phyloP scores from a whole-genome alignment of 30 jellyfish, hydroid and myxozoan genomes.

The Turritopsis dohrnii region DNA sequence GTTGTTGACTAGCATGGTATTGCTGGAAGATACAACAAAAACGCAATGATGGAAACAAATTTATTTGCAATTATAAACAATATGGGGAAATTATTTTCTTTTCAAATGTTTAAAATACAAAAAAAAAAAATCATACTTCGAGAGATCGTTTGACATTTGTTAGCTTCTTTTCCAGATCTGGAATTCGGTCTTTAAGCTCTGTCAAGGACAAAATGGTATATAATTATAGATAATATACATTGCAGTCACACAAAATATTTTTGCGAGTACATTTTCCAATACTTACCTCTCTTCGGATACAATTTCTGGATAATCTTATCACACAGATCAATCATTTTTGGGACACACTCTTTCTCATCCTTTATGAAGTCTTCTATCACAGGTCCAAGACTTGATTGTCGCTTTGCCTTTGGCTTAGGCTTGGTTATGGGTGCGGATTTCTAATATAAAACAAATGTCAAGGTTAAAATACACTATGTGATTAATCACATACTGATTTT shows the following conservation, averaged over 20 bases:
- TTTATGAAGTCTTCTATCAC: neutral
- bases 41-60: too few relatives aligned
- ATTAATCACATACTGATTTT: too few relatives aligned
- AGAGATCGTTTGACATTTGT: neutral
- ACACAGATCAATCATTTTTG: slow-evolving; percentile 18
- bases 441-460: neutral
- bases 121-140: neutral
- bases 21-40: too few relatives aligned
- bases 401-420: neutral
- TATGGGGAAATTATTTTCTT: too few relatives aligned
- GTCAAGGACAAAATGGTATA: neutral
- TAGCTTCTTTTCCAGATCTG: neutral
- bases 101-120: neutral
- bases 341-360: slow-evolving; percentile 3
- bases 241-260: neutral
- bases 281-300: neutral
- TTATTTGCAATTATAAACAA: too few relatives aligned
- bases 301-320: slow-evolving; percentile 15
- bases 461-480: too few relatives aligned
- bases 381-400: slow-evolving; percentile 4
- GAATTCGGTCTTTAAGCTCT: neutral
- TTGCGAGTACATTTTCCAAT: neutral
- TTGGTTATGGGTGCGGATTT: neutral
- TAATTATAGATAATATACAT: too few relatives aligned
- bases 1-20: neutral